These are phyloP conservation scores for Bugula neritina DNA, from an alignment of 2,888 invertebrate genomes.

Conservation along the genomic window DNA sequence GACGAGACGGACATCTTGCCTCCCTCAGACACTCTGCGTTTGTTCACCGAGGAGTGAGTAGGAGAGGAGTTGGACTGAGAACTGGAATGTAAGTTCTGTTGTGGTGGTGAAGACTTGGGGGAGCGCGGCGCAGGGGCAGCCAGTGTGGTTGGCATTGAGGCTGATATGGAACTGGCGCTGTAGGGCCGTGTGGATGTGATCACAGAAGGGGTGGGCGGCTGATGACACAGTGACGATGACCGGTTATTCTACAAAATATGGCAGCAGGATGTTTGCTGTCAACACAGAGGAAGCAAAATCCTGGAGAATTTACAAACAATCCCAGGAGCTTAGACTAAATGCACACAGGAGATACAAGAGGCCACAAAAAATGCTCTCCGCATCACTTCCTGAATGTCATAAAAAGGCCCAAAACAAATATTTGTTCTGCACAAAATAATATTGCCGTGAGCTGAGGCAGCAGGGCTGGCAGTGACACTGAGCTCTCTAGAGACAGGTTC, in stretches of 20 bases:
- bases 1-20: slow-evolving; percentile 18
- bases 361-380: no score
- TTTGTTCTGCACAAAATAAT: no score
- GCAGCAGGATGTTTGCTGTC: no score
- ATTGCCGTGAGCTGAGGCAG: no score
- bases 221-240: slow-evolving; percentile 8
- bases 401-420: no score
- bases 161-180: slow-evolving; percentile 31
- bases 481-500: no score
- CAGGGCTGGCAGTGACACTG: no score
- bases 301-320: no score
- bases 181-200: slow-evolving; percentile 33
- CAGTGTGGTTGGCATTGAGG: slow-evolving; percentile 30
- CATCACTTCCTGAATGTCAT: no score
- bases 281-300: no score
- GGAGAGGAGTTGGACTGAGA: slow-evolving; percentile 18
- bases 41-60: neutral
- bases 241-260: neutral
- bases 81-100: slow-evolving; percentile 23
- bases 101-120: slow-evolving; percentile 17
- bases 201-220: slow-evolving; percentile 1
- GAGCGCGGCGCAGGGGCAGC: neutral
- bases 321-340: no score
- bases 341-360: no score
- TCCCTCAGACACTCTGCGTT: neutral